phyloP scores from a whole-genome alignment of 2,888 invertebrate species.

The Pollenia griseotomentosa region DNA sequence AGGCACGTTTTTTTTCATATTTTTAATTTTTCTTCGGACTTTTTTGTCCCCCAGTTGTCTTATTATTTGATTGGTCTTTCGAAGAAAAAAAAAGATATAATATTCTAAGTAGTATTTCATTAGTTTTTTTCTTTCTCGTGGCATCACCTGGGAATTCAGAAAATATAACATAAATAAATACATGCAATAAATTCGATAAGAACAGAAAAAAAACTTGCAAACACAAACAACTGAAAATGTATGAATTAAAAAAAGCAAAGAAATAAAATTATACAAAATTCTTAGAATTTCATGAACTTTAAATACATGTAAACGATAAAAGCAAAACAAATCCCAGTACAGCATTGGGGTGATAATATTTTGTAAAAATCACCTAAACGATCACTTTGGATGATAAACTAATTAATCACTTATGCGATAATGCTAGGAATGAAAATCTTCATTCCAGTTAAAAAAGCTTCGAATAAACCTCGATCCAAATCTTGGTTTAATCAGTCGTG shows the following conservation, averaged over 20 bases:
- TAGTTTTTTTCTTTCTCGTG: not conserved
- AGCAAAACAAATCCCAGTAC: not conserved
- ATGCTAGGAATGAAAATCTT: no score
- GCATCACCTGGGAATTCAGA: conserved; percentile 19
- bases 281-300: conserved; percentile 17
- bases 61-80: conserved; percentile 42
- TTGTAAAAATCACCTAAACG: no score
- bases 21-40: not conserved
- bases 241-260: not conserved
- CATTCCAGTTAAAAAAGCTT: no score
- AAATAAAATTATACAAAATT: not conserved
- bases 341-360: no score
- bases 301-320: conserved; percentile 1
- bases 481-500: no score
- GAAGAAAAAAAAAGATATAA: conserved; percentile 8
- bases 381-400: no score
- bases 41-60: not conserved
- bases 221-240: not conserved
- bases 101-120: not conserved
- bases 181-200: not conserved
- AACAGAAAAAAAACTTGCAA: not conserved
- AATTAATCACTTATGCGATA: no score
- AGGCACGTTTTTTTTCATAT: not conserved
- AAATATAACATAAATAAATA: not conserved
- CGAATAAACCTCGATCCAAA: no score